Conservation (phyloP, 1,140 invertebrate species). For the Geopemphigus sp. region DNA sequence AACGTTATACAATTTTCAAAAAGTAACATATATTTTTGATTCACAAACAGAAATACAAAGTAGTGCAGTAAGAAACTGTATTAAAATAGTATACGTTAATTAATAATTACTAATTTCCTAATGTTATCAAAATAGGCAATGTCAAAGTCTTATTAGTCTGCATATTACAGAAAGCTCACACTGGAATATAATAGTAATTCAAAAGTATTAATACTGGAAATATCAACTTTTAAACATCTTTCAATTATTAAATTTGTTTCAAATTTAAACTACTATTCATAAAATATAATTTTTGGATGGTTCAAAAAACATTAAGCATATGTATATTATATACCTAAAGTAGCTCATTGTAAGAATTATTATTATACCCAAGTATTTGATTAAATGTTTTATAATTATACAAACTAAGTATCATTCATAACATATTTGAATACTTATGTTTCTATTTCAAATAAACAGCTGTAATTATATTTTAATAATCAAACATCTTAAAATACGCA, state of each 20-base stretch:
- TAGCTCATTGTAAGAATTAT: too few relatives aligned
- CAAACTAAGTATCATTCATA: too few relatives aligned
- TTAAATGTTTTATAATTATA: conserved; percentile 12
- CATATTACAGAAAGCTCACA: conserved; percentile 3
- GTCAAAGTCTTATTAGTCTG: conserved; percentile 35
- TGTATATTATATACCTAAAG: too few relatives aligned
- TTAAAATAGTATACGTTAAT: too few relatives aligned
- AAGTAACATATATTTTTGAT: background rate
- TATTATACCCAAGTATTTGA: background rate
- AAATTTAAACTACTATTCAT: too few relatives aligned
- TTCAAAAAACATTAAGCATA: too few relatives aligned
- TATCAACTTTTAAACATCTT: background rate
- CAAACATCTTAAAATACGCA: background rate
- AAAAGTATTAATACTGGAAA: conserved; percentile 11
- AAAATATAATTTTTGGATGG: too few relatives aligned
- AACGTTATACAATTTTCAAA: too few relatives aligned
- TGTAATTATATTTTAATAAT: background rate
- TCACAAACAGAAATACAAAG: background rate
- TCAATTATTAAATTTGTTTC: too few relatives aligned
- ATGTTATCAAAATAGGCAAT: conserved; percentile 9
- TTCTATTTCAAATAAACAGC: too few relatives aligned
- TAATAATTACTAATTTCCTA: background rate
- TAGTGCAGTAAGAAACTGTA: background rate
- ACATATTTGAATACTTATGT: too few relatives aligned
- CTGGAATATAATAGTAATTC: conserved; percentile 15